Percentiles rank a stretch among this genome's conserved stretches.
Evolutionary conservation across 2,797 vertebrate species (phyloP).

Genomic region (Choloepus didactylus): DNA sequence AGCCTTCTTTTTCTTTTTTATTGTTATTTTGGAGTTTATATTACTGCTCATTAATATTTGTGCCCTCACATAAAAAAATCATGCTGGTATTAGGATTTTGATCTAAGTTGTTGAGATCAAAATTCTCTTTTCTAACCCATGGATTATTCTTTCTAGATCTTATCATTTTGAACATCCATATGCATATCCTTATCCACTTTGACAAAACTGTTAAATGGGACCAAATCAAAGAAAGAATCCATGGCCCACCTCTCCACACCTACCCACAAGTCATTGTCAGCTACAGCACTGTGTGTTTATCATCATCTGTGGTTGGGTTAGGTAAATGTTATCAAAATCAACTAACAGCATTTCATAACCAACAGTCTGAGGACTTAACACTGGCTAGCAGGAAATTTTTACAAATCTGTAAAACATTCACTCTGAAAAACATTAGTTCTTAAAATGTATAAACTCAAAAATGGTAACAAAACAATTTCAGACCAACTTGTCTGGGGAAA

Average conservation of each 20-base stretch:
- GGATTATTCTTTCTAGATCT: not conserved
- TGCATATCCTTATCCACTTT: no score
- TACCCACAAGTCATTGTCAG: rapidly evolving
- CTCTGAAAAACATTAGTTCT: not conserved
- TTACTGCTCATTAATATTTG: not conserved
- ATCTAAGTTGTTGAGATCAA: not conserved
- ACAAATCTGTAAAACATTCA: not conserved
- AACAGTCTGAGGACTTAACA: no score
- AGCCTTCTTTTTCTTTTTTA: not conserved
- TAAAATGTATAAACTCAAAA: not conserved
- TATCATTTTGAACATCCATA: not conserved
- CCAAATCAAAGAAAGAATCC: not conserved
- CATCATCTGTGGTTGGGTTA: rapidly evolving
- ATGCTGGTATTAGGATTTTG: not conserved
- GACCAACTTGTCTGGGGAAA: not conserved
- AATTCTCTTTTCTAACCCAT: not conserved
- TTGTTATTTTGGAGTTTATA: not conserved
- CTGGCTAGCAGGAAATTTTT: not conserved
- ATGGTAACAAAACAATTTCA: not conserved
- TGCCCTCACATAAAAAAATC: not conserved
- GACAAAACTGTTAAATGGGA: not conserved
- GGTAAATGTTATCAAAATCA: not conserved
- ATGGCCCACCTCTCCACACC: rapidly evolving
- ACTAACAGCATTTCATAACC: not conserved
- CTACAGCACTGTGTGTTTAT: not conserved